A percentile compares a stretch with the other conserved stretches of the same genome.
Evolutionary conservation across 37 sponge, comb jelly and placozoan genomes (phyloP).

Genomic region (Oopsacas minuta): DNA sequence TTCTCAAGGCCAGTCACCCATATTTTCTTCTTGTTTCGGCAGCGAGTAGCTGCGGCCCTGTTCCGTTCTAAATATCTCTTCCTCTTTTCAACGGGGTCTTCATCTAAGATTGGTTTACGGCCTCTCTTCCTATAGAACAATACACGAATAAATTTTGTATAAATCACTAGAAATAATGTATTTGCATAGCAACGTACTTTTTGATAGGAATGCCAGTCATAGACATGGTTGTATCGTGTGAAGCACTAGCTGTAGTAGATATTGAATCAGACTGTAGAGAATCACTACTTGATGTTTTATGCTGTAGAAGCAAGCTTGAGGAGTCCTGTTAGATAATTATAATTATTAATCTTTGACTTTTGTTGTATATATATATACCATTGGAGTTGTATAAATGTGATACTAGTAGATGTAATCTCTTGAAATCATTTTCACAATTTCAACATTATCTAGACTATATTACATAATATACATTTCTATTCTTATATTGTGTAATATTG

Average conservation of each 20-base stretch:
- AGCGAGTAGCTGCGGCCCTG: constrained; percentile 10
- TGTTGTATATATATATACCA: too few relatives aligned
- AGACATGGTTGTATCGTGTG: background rate
- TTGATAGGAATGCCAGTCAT: background rate
- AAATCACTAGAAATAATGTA: too few relatives aligned
- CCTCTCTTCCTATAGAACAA: background rate
- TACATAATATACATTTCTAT: too few relatives aligned
- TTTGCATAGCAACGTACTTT: background rate
- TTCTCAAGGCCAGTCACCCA: background rate
- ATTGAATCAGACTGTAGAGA: background rate
- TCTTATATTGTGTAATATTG: too few relatives aligned
- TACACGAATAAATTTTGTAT: too few relatives aligned
- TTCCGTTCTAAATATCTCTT: constrained; percentile 12
- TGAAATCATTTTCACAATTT: too few relatives aligned
- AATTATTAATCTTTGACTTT: too few relatives aligned
- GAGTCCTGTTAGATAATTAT: background rate
- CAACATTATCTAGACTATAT: too few relatives aligned
- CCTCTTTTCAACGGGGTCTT: background rate
- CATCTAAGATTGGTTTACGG: background rate
- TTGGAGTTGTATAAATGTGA: too few relatives aligned
- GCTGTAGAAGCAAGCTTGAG: background rate
- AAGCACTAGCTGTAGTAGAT: background rate
- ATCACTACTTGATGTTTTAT: constrained; percentile 6
- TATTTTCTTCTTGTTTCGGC: background rate
- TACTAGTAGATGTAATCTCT: too few relatives aligned